Conservation (phyloP, 2,113 vertebrate species). For the Paradisaea rubra region DNA sequence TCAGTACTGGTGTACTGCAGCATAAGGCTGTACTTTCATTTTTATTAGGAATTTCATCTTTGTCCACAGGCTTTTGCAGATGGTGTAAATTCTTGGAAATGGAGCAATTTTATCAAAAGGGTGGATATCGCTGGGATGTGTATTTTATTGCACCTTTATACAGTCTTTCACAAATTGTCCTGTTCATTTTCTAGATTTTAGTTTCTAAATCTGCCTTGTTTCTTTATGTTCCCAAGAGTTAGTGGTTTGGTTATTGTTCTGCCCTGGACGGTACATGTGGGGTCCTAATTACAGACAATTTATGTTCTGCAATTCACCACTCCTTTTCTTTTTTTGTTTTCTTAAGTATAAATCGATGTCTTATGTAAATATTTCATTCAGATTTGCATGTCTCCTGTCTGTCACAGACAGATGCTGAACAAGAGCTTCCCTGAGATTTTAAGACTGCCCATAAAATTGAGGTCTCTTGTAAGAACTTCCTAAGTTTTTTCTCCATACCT, state of each 20-base stretch:
- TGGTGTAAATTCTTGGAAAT: background rate
- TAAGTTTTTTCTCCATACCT: background rate
- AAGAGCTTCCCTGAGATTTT: background rate
- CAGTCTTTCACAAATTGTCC: background rate
- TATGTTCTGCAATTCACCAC: background rate
- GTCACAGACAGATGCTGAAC: background rate
- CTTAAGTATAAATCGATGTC: background rate
- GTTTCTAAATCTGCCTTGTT: background rate
- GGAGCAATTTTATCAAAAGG: background rate
- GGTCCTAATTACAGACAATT: slow-evolving; percentile 11
- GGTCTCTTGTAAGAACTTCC: background rate
- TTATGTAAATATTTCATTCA: background rate
- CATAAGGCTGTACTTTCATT: background rate
- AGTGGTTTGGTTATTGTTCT: background rate
- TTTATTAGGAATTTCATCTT: background rate
- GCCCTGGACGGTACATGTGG: background rate
- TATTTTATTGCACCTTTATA: background rate
- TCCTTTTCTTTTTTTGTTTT: background rate
- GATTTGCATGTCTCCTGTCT: background rate
- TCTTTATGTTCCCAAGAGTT: background rate
- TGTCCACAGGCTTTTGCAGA: background rate
- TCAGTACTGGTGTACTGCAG: background rate
- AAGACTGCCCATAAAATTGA: background rate
- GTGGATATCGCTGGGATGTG: background rate
- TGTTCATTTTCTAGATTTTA: background rate